These are phyloP conservation scores for Arenicola marina DNA, from an alignment of 2,888 invertebrate genomes.

Conservation along the genomic window DNA sequence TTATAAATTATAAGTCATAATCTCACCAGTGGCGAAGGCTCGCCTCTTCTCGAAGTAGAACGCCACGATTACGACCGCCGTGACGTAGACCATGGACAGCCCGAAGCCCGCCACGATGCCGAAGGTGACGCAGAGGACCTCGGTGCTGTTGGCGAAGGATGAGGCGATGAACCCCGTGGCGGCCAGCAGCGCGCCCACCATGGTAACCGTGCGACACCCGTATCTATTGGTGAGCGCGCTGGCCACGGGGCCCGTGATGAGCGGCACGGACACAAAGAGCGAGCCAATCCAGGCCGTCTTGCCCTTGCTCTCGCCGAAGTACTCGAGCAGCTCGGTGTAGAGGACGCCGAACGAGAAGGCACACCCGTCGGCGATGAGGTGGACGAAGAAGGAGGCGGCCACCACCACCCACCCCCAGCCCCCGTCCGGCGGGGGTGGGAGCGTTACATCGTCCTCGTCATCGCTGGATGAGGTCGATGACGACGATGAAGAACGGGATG, in stretches of 20 bases:
- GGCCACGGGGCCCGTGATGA: constrained; percentile 64
- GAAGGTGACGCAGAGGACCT: constrained; percentile 55
- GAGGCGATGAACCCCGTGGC: constrained; percentile 51
- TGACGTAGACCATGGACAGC: constrained; percentile 57
- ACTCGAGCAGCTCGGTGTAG: constrained; percentile 78
- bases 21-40: constrained; percentile 58
- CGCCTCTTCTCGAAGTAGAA: constrained; percentile 60
- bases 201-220: constrained; percentile 55
- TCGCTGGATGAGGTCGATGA: neutral
- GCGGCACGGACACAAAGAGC: constrained; percentile 88
- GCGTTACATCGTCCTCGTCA: neutral
- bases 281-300: constrained; percentile 83
- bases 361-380: constrained; percentile 83
- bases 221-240: constrained; percentile 55
- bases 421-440: constrained; percentile 67
- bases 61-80: constrained; percentile 58
- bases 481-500: neutral
- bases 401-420: constrained; percentile 95
- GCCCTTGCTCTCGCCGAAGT: constrained; percentile 31
- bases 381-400: constrained; percentile 93
- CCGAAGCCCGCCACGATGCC: constrained; percentile 58
- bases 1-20: too few relatives aligned
- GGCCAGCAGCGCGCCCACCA: constrained; percentile 54
- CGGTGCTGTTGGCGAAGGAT: constrained; percentile 48
- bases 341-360: constrained; percentile 69